These are phyloP conservation scores for Habrosyne pyritoides DNA, from an alignment of 2,888 invertebrate species.

Conservation along the genomic window DNA sequence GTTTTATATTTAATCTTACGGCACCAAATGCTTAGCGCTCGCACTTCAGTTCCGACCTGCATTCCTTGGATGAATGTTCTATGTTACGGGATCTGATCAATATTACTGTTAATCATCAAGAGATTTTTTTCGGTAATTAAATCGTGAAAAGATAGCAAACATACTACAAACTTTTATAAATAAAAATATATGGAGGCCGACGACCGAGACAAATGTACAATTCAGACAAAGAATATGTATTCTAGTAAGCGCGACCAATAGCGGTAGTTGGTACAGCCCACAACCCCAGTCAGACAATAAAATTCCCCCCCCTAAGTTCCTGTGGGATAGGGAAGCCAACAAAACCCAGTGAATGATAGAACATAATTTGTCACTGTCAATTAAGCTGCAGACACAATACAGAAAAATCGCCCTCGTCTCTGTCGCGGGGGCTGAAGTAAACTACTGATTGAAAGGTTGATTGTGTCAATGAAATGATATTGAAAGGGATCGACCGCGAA, in stretches of 20 bases:
- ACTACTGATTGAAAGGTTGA: constrained; percentile 54
- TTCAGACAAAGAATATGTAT: background rate
- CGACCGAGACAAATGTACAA: too few relatives aligned
- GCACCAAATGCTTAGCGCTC: too few relatives aligned
- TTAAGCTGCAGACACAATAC: constrained; percentile 35
- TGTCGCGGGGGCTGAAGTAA: constrained; percentile 31
- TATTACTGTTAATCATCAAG: too few relatives aligned
- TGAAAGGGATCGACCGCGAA: constrained; percentile 31
- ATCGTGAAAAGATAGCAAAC: too few relatives aligned
- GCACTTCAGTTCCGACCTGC: too few relatives aligned
- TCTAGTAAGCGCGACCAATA: too few relatives aligned
- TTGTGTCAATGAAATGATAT: constrained; percentile 41
- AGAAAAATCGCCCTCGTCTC: constrained; percentile 40
- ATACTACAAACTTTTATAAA: too few relatives aligned
- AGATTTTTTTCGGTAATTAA: too few relatives aligned
- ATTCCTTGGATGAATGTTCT: too few relatives aligned
- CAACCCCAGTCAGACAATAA: constrained; percentile 12
- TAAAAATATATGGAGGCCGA: too few relatives aligned
- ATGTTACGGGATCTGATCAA: too few relatives aligned
- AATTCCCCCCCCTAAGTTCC: constrained; percentile 18
- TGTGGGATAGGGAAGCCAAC: constrained; percentile 22
- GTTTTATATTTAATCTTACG: too few relatives aligned
- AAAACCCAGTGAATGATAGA: constrained; percentile 29
- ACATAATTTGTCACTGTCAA: constrained; percentile 47
- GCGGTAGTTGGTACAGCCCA: background rate